Conservation (phyloP, 2,888 invertebrate genomes). For the Cephalotes varians region DNA sequence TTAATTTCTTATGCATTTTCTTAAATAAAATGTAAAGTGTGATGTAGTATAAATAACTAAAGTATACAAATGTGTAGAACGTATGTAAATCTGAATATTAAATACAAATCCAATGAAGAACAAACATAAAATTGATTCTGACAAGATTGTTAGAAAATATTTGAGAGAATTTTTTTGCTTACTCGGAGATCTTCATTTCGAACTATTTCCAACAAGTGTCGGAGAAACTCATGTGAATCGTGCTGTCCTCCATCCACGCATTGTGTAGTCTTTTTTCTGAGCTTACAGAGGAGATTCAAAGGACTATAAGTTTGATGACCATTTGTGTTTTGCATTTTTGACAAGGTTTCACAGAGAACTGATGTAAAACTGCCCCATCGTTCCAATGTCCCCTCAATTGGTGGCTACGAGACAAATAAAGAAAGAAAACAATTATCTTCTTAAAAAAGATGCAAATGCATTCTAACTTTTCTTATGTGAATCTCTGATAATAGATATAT, state of each 20-base stretch:
- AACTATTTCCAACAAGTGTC: constrained; percentile 96
- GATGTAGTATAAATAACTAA: not conserved
- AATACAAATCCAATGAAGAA: not conserved
- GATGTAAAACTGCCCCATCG: constrained; percentile 90
- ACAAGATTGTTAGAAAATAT: not conserved
- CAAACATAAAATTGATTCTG: not conserved
- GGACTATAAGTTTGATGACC: constrained; percentile 89
- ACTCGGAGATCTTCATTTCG: constrained; percentile 89
- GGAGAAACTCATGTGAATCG: constrained; percentile 97
- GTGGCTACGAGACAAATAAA: constrained; percentile 82
- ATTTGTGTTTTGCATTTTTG: constrained; percentile 89
- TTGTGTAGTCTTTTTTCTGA: constrained; percentile 91
- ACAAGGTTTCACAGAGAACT: constrained; percentile 90
- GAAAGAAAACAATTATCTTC: not conserved
- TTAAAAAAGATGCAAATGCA: not conserved
- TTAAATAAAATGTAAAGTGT: too few relatives aligned
- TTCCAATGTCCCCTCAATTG: constrained; percentile 89
- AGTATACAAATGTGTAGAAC: not conserved
- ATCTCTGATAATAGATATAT: not conserved
- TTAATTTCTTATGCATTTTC: too few relatives aligned
- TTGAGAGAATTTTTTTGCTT: constrained; percentile 51
- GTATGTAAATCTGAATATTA: not conserved
- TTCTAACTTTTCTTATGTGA: constrained; percentile 8
- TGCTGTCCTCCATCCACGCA: constrained; percentile 98
- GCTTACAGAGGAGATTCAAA: constrained; percentile 88